Conservation (phyloP, 1,140 invertebrate species). For the Listronotus bonariensis region DNA sequence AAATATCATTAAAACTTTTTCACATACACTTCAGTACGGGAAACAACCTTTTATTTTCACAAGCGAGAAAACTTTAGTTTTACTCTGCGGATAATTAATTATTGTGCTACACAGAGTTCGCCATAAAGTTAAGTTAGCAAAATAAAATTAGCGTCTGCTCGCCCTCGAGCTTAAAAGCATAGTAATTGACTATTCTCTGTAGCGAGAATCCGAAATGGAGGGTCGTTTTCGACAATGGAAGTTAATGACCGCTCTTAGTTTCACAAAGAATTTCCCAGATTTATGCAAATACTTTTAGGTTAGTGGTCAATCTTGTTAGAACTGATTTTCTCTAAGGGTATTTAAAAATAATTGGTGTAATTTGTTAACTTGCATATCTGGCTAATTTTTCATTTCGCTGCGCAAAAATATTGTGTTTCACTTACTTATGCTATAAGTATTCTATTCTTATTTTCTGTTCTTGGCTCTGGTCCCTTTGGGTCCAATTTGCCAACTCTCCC, state of each 20-base stretch:
- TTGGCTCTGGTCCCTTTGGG: no score
- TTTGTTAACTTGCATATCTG: background rate
- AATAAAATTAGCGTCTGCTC: slow-evolving; percentile 37
- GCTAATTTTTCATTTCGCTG: no score
- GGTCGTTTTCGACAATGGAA: slow-evolving; percentile 34
- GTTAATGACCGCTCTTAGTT: slow-evolving; percentile 35
- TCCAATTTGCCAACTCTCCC: no score
- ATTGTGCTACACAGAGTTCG: slow-evolving; percentile 35
- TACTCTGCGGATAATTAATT: slow-evolving; percentile 36
- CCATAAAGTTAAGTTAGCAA: slow-evolving; percentile 35
- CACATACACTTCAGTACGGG: slow-evolving; percentile 27
- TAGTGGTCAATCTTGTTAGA: slow-evolving; percentile 27
- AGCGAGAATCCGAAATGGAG: slow-evolving; percentile 29
- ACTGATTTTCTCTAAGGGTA: slow-evolving; percentile 20
- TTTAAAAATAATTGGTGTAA: background rate
- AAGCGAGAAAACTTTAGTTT: slow-evolving; percentile 32
- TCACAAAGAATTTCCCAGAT: slow-evolving; percentile 32
- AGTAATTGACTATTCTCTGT: slow-evolving; percentile 36
- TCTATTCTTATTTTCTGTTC: no score
- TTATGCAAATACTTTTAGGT: slow-evolving; percentile 33
- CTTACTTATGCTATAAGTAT: no score
- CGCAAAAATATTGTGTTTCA: no score
- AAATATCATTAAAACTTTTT: slow-evolving; percentile 29
- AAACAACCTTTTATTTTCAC: slow-evolving; percentile 34
- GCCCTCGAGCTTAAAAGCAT: slow-evolving; percentile 34